phyloP scores from a whole-genome alignment of 2,113 vertebrate species.

The Zosterops hypoxanthus region DNA sequence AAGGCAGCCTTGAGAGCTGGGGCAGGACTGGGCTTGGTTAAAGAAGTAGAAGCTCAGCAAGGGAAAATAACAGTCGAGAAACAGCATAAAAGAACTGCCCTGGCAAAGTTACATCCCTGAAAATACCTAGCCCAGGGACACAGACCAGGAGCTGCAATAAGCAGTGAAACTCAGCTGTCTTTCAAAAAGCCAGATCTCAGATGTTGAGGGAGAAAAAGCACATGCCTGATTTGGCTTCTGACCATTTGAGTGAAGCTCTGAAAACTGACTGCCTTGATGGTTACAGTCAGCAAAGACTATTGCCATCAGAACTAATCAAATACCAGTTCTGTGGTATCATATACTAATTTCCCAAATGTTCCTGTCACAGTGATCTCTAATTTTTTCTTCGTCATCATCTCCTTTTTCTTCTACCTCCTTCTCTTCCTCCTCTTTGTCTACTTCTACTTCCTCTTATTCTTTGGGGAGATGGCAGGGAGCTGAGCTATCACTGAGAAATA shows the following conservation, averaged over 20 bases:
- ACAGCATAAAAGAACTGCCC: not conserved
- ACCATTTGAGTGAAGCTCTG: not conserved
- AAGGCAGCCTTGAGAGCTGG: not conserved
- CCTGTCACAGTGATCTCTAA: not conserved
- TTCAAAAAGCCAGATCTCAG: not conserved
- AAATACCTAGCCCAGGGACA: not conserved
- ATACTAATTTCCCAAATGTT: not conserved
- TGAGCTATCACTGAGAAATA: not conserved
- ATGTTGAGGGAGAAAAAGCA: not conserved
- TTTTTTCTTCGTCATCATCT: not conserved
- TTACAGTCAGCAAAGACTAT: not conserved
- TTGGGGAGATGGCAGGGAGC: accelerated
- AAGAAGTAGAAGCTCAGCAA: not conserved
- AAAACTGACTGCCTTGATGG: not conserved
- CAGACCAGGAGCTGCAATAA: not conserved
- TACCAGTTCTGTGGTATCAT: not conserved
- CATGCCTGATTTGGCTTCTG: not conserved
- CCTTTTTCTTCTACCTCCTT: not conserved
- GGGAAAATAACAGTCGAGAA: not conserved
- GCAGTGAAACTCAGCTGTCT: not conserved
- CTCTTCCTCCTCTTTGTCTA: too few relatives aligned
- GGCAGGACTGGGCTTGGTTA: not conserved
- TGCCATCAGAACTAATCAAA: not conserved
- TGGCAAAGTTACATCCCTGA: not conserved
- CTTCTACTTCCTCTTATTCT: not conserved